Conservation (phyloP, 2,113 vertebrate species). For the Amblyornis subalaris region DNA sequence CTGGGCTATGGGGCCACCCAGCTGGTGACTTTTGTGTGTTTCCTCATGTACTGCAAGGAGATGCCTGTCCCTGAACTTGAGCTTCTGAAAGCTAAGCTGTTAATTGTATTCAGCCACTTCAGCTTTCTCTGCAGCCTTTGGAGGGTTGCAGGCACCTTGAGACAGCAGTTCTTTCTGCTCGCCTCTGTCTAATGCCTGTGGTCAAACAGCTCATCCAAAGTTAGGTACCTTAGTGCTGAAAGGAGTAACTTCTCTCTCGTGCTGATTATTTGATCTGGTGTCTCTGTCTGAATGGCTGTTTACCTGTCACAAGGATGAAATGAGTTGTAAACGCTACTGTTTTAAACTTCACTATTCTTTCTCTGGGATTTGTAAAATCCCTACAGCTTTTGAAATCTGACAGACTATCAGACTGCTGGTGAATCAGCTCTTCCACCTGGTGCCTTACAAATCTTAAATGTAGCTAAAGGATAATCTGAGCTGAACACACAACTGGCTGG, state of each 20-base stretch:
- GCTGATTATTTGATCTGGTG: neutral
- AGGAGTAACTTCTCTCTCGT: neutral
- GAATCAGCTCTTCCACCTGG: neutral
- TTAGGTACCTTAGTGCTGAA: neutral
- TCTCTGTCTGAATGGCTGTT: neutral
- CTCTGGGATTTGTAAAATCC: neutral
- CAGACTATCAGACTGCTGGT: neutral
- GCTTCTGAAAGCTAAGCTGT: neutral
- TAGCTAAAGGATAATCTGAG: neutral
- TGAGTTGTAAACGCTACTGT: neutral
- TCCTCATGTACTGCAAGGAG: neutral
- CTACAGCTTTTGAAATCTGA: neutral
- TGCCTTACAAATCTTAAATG: accelerated
- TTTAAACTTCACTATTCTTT: neutral
- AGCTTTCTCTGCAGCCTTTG: neutral
- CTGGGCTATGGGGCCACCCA: neutral
- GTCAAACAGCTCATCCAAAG: neutral
- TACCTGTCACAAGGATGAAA: neutral
- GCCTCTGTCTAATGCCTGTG: neutral
- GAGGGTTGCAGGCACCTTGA: neutral
- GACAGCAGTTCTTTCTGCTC: neutral
- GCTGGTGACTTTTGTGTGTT: neutral
- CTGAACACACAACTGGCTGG: neutral
- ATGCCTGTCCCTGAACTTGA: neutral
- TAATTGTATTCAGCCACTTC: neutral